Percentiles rank a stretch among this genome's conserved stretches.
Evolutionary conservation across 37 sponge, comb jelly and placozoan genomes (phyloP).

Genomic region (Bolinopsis microptera): DNA sequence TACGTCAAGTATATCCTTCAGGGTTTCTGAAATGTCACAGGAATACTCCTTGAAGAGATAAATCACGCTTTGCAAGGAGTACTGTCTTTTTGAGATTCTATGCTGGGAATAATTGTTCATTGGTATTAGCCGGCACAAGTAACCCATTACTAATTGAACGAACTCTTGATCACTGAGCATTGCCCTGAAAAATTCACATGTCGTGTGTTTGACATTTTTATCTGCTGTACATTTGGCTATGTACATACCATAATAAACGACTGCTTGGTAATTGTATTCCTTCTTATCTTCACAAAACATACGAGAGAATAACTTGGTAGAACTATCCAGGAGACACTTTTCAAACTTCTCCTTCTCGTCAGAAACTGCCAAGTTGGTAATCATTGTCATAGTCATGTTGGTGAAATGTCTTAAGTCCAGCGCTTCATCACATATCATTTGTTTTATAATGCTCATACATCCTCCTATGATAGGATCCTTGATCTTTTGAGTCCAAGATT

Average conservation of each 20-base stretch:
- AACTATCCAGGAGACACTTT: background rate
- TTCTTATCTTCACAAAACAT: background rate
- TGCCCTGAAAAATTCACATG: background rate
- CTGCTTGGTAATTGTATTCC: background rate
- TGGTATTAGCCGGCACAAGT: background rate
- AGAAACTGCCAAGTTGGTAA: background rate
- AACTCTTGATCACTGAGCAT: background rate
- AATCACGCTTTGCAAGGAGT: background rate
- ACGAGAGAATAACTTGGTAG: background rate
- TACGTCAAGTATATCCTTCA: background rate
- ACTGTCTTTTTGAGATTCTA: constrained; percentile 11
- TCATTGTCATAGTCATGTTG: background rate
- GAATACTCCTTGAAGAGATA: background rate
- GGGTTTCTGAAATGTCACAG: background rate
- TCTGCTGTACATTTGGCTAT: background rate
- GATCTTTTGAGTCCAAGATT: background rate
- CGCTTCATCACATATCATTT: background rate
- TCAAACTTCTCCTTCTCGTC: background rate
- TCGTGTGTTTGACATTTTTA: background rate
- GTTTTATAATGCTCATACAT: background rate
- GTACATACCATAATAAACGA: background rate
- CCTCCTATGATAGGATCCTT: background rate
- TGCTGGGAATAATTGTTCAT: background rate
- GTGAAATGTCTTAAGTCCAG: background rate
- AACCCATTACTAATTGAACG: background rate